Evolutionary conservation across 2,797 vertebrate genomes (phyloP).

Genomic region (Trichosurus vulpecula): DNA sequence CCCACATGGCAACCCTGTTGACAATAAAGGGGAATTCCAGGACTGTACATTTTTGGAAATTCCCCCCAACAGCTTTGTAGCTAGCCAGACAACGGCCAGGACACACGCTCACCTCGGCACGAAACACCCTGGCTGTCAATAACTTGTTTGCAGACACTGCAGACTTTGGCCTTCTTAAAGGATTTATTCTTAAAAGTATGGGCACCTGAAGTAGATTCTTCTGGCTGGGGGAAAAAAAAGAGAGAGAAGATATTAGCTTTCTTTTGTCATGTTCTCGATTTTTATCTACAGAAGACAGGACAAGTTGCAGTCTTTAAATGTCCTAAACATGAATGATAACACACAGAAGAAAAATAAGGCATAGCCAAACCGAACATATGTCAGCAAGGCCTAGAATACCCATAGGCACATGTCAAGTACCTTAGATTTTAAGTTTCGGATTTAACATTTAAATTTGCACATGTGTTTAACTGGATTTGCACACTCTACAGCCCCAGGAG

Average conservation of each 20-base stretch:
- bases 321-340: background rate
- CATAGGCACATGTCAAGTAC: background rate
- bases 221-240: slow-evolving; percentile 77
- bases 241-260: slow-evolving; percentile 47
- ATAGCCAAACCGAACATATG: background rate
- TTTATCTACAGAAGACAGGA: slow-evolving; percentile 31
- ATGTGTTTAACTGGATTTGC: background rate
- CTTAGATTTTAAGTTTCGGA: background rate
- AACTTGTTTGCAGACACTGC: slow-evolving; percentile 80
- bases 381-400: background rate
- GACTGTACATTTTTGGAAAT: slow-evolving; percentile 55
- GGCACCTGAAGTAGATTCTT: slow-evolving; percentile 73
- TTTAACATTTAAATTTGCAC: background rate
- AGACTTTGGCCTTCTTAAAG: slow-evolving; percentile 80
- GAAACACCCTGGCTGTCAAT: slow-evolving; percentile 78
- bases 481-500: background rate
- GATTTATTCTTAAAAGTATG: slow-evolving; percentile 83
- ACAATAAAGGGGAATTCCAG: slow-evolving; percentile 46
- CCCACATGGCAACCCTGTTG: slow-evolving; percentile 25
- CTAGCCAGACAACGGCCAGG: background rate
- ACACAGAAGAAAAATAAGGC: background rate
- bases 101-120: slow-evolving; percentile 78
- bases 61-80: background rate
- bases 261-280: background rate
- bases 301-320: background rate